A percentile compares a stretch with the other conserved stretches of the same genome.
Evolutionary conservation across 2,113 vertebrate genomes (phyloP).

Genomic region (Perca fluviatilis): DNA sequence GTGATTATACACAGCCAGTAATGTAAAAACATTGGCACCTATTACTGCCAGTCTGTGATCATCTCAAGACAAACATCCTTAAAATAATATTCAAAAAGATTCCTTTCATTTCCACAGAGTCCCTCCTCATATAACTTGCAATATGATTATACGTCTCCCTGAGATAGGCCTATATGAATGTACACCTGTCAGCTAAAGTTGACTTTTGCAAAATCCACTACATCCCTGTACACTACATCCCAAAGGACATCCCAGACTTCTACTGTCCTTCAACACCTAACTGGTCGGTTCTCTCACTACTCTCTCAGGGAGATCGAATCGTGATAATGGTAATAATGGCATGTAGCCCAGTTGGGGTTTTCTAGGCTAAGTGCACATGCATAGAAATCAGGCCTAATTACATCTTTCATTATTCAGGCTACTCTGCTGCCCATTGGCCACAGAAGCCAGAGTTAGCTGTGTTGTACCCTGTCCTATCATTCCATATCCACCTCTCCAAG

Average conservation of each 20-base stretch:
- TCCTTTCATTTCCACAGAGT: neutral
- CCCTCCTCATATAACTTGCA: neutral
- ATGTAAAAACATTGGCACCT: neutral
- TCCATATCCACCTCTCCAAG: slow-evolving; percentile 19
- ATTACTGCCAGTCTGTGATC: neutral
- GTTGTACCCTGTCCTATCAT: slow-evolving; percentile 16
- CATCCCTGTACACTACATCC: neutral
- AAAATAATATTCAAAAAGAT: neutral
- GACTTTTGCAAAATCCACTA: neutral
- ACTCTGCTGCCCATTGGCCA: slow-evolving; percentile 42
- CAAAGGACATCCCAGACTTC: neutral
- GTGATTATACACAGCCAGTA: neutral
- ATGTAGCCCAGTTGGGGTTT: slow-evolving; percentile 63
- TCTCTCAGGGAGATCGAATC: slow-evolving; percentile 55
- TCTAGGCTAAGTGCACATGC: slow-evolving; percentile 75
- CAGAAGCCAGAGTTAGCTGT: slow-evolving; percentile 10
- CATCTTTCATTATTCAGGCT: slow-evolving; percentile 71
- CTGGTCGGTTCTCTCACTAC: slow-evolving; percentile 45
- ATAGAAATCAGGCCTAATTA: slow-evolving; percentile 73
- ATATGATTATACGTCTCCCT: neutral
- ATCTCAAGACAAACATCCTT: neutral
- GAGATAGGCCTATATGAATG: neutral
- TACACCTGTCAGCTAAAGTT: neutral
- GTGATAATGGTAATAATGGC: slow-evolving; percentile 79
- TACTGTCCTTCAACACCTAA: slow-evolving; percentile 34